Conservation (phyloP, 2,888 invertebrate species). For the Coremacera marginata region DNA sequence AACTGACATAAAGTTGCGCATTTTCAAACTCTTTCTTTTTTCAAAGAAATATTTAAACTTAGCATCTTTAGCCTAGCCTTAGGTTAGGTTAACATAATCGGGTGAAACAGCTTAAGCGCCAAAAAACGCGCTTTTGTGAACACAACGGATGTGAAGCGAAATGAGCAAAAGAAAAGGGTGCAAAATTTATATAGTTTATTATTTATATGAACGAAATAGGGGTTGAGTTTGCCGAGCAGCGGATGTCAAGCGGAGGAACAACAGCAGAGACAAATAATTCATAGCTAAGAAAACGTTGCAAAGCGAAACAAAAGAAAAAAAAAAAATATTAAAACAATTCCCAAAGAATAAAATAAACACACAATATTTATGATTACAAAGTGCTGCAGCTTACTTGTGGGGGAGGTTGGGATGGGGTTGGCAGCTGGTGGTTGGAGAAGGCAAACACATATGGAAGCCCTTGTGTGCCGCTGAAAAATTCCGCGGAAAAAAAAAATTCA, state of each 20-base stretch:
- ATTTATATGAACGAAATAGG: neutral
- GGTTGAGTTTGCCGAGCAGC: neutral
- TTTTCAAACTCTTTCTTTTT: neutral
- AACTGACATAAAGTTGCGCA: neutral
- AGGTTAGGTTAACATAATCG: conserved; percentile 2
- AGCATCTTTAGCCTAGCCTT: neutral
- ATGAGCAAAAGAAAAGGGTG: conserved; percentile 3
- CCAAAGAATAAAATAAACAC: conserved; percentile 32
- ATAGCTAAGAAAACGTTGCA: conserved; percentile 9
- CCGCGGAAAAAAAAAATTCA: conserved; percentile 29
- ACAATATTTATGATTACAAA: conserved; percentile 35
- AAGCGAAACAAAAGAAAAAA: neutral
- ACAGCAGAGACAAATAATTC: conserved; percentile 36
- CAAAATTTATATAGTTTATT: conserved; percentile 34
- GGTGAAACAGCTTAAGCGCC: conserved; percentile 17
- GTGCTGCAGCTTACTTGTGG: conserved; percentile 1
- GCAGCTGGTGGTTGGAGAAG: neutral
- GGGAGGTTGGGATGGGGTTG: neutral
- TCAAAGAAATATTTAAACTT: neutral
- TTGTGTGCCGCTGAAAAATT: conserved; percentile 31
- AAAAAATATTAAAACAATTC: conserved; percentile 23
- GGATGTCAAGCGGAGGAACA: neutral
- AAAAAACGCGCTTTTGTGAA: conserved; percentile 1
- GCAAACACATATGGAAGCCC: neutral
- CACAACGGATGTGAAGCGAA: conserved; percentile 4